These are phyloP conservation scores for Dermochelys coriacea DNA, from an alignment of 2,797 vertebrate genomes.

Conservation along the genomic window DNA sequence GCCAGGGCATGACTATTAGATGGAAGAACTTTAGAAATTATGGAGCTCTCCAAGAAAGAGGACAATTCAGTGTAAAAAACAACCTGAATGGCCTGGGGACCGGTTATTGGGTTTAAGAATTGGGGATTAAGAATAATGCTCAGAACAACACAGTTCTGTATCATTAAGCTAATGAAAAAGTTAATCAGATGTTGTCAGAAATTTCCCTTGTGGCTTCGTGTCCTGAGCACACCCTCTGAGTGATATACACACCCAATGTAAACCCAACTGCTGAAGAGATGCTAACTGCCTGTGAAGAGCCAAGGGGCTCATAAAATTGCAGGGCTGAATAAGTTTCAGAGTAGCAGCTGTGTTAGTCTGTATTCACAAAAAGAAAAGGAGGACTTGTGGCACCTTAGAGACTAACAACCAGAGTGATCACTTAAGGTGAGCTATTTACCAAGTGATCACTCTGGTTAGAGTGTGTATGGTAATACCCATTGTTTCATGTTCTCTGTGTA, in stretches of 20 bases:
- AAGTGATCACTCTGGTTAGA: no score
- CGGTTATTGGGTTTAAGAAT: neutral
- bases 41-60: neutral
- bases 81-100: neutral
- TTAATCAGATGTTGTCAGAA: neutral
- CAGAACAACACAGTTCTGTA: neutral
- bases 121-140: neutral
- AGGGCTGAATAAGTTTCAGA: rapidly evolving
- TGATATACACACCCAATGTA: neutral
- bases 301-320: rapidly evolving
- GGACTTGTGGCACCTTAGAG: no score
- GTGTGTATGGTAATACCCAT: no score
- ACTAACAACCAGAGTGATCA: no score
- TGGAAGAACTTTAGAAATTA: neutral
- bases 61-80: neutral
- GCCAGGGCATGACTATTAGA: neutral
- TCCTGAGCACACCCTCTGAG: neutral
- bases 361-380: no score
- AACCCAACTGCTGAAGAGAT: neutral
- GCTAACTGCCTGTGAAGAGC: rapidly evolving
- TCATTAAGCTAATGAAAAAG: neutral
- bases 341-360: no score
- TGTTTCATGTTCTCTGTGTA: no score
- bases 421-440: no score
- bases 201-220: neutral